Evolutionary conservation across 2,113 vertebrate species (phyloP), one percentile per base, ranked within the genome.

Genomic region (Ceuthmochares aereus): DNA sequence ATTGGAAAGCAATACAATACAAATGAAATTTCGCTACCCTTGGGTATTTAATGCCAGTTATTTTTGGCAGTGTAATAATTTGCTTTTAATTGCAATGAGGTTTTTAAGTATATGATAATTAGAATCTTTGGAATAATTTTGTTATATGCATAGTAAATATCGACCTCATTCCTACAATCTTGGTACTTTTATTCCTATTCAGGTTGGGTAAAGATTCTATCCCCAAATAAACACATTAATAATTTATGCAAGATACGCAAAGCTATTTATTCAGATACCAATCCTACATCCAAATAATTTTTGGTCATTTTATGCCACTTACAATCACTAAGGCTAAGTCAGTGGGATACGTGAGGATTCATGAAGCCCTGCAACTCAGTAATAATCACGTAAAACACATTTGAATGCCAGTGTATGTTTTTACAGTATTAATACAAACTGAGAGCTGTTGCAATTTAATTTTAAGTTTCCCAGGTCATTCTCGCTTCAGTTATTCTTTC

Each of bases 81-180:
- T 67, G 58, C 51, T 91, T 59, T 74, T 94, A 91, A 88, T 89
- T 96, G 62, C 64, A 84, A 17, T 73, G 62, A 67, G 16, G 36
- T 88, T 93, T 95, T 87, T 12, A 70, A 86, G 36, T 37, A 80
- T 16, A 49, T 25, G 52, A 56, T 68, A 95, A 78, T 60, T 94
- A 89, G 70, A 89, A 93, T 30, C 92, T 67, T 93, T 60, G 82
- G 51, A 90, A 86, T 10, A 76, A n/a, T 30, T 72, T 91, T 91
- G 40, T 95, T 36, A 84, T 12, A 91, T 42, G 45, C 72, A 84
- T 7, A 81, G 15, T 29, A 59, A 86, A 36, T 78, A 86, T 30
- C 1, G 2, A 88, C 34, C 60, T 94, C 56, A 80, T 23, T 82
- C 30, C 29, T 81, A 77, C 27, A 67, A 62, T 81, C 49, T 66